These are phyloP conservation scores for Operophtera brumata DNA, from an alignment of 2,888 invertebrate genomes.

Conservation along the genomic window DNA sequence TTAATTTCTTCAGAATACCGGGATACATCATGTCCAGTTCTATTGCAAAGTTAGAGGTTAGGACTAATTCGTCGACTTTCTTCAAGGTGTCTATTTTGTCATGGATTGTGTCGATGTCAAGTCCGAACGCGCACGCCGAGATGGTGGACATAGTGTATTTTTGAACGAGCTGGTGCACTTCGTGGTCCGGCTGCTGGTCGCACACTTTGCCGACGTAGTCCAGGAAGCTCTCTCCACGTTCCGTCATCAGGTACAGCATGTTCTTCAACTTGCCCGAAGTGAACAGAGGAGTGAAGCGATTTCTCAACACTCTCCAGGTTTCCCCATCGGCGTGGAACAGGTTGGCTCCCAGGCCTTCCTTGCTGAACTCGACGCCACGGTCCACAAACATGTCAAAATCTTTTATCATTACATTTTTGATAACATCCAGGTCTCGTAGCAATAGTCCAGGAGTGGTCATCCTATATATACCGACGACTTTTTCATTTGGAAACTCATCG, in stretches of 20 bases:
- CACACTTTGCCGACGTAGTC: constrained; percentile 17
- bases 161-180: constrained; percentile 41
- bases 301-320: constrained; percentile 50
- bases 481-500: constrained; percentile 46
- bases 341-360: constrained; percentile 49
- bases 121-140: constrained; percentile 48
- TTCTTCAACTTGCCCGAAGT: constrained; percentile 59
- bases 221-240: constrained; percentile 45
- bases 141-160: constrained; percentile 48
- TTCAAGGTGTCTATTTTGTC: constrained; percentile 30
- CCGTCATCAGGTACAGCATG: constrained; percentile 51
- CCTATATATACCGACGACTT: constrained; percentile 53
- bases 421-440: constrained; percentile 51
- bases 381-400: constrained; percentile 53
- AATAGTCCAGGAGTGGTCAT: constrained; percentile 48
- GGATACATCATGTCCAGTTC: constrained; percentile 51
- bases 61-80: constrained; percentile 28
- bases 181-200: constrained; percentile 34
- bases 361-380: constrained; percentile 45
- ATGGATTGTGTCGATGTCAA: constrained; percentile 40
- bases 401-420: constrained; percentile 54
- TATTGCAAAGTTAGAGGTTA: constrained; percentile 22
- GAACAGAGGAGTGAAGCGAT: constrained; percentile 54
- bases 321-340: constrained; percentile 54
- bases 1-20: constrained; percentile 43